These are phyloP conservation scores for Cantharis rustica DNA, from an alignment of 2,888 invertebrate genomes.

Conservation along the genomic window DNA sequence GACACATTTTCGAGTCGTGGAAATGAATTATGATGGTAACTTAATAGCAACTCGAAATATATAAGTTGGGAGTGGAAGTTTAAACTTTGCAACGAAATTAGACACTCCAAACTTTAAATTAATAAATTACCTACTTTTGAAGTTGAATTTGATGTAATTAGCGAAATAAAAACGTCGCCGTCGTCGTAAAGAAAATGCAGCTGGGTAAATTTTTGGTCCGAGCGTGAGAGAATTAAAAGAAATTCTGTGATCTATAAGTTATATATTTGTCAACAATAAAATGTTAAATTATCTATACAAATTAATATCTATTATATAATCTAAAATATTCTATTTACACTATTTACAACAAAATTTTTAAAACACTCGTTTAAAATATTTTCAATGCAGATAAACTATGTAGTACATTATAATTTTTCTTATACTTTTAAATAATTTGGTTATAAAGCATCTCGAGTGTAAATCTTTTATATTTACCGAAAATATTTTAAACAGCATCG, in stretches of 20 bases:
- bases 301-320: conserved; percentile 45
- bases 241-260: conserved; percentile 33
- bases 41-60: not conserved
- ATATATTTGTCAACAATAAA: conserved; percentile 55
- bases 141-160: not conserved
- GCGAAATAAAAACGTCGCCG: not conserved
- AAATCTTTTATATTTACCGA: conserved; percentile 31
- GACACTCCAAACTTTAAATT: not conserved
- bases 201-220: not conserved
- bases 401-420: not conserved
- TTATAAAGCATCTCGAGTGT: not conserved
- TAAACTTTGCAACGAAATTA: not conserved
- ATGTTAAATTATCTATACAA: conserved; percentile 52
- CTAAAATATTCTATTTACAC: conserved; percentile 46
- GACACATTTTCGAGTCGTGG: not conserved
- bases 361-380: conserved; percentile 48
- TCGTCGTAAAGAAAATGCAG: not conserved
- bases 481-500: conserved; percentile 47
- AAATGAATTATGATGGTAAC: not conserved
- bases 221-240: not conserved
- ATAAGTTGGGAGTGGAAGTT: not conserved
- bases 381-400: conserved; percentile 31
- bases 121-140: not conserved
- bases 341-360: conserved; percentile 48
- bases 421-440: conserved; percentile 15